Evolutionary conservation across 2,888 invertebrate genomes (phyloP).

Genomic region (Aspidiotus destructor): DNA sequence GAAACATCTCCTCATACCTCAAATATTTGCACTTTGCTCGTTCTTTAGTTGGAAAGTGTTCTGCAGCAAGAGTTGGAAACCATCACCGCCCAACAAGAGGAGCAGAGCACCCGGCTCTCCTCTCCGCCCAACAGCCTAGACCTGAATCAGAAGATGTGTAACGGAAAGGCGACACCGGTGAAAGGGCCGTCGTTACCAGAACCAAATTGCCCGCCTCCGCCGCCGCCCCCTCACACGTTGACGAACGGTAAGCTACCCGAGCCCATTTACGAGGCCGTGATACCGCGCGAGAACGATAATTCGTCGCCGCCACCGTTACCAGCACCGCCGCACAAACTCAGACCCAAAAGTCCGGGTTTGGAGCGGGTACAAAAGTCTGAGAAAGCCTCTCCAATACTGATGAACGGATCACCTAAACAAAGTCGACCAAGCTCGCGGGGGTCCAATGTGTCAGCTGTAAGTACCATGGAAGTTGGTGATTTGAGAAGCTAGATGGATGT

Average conservation of each 20-base stretch:
- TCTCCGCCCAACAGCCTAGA: constrained; percentile 34
- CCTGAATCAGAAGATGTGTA: constrained; percentile 15
- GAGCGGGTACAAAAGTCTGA: constrained; percentile 40
- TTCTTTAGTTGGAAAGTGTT: constrained; percentile 50
- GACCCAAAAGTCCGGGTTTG: constrained; percentile 43
- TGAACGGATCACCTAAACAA: constrained; percentile 45
- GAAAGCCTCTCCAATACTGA: constrained; percentile 37
- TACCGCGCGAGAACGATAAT: constrained; percentile 53
- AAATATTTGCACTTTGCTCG: constrained; percentile 11
- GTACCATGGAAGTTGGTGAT: constrained; percentile 36
- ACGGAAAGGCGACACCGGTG: constrained; percentile 42
- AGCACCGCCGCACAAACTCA: constrained; percentile 44
- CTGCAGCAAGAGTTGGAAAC: constrained; percentile 54
- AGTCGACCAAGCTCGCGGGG: constrained; percentile 47
- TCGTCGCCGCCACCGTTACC: constrained; percentile 45
- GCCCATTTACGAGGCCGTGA: constrained; percentile 77
- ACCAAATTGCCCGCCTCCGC: constrained; percentile 55
- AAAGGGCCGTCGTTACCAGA: constrained; percentile 57
- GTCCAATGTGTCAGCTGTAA: constrained; percentile 43
- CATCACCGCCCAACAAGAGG: constrained; percentile 41
- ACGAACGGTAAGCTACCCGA: constrained; percentile 45
- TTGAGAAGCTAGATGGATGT: not conserved
- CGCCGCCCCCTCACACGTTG: constrained; percentile 41
- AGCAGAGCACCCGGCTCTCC: not conserved
- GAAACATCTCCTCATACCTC: not conserved